Evolutionary conservation across 1,140 invertebrate species (phyloP).

Genomic region (Spodoptera litura): DNA sequence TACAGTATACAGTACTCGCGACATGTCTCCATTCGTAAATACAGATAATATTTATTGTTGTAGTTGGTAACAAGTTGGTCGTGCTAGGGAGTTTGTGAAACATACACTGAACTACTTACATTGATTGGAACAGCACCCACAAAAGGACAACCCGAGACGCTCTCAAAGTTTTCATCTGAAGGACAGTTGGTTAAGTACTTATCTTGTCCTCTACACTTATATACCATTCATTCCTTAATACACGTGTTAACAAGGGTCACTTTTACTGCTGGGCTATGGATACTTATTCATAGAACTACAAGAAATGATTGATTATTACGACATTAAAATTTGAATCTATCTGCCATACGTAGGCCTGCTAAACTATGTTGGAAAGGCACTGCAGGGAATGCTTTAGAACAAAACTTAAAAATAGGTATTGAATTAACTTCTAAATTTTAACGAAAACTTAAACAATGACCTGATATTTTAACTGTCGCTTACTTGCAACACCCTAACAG

Average conservation of each 20-base stretch:
- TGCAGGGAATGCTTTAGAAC: conserved; percentile 25
- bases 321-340: not conserved
- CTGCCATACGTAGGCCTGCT: not conserved
- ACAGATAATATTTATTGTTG: too few species aligned
- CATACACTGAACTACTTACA: conserved; percentile 3
- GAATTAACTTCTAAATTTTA: not conserved
- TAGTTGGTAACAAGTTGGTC: not conserved
- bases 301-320: not conserved
- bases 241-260: not conserved
- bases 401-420: conserved; percentile 3
- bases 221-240: not conserved
- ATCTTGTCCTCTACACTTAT: not conserved
- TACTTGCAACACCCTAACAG: not conserved
- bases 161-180: conserved; percentile 20
- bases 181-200: conserved; percentile 4
- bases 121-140: conserved; percentile 17
- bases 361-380: conserved; percentile 32
- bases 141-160: conserved; percentile 28
- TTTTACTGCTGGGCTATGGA: not conserved
- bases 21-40: not conserved
- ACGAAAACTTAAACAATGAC: not conserved
- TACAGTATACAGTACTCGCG: not conserved
- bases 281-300: conserved; percentile 1
- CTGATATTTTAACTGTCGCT: not conserved
- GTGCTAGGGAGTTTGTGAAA: conserved; percentile 1